Percentiles rank a stretch among this genome's conserved stretches.
These are phyloP conservation scores for Achroia grisella DNA, from an alignment of 1,140 invertebrate species.

Conservation along the genomic window DNA sequence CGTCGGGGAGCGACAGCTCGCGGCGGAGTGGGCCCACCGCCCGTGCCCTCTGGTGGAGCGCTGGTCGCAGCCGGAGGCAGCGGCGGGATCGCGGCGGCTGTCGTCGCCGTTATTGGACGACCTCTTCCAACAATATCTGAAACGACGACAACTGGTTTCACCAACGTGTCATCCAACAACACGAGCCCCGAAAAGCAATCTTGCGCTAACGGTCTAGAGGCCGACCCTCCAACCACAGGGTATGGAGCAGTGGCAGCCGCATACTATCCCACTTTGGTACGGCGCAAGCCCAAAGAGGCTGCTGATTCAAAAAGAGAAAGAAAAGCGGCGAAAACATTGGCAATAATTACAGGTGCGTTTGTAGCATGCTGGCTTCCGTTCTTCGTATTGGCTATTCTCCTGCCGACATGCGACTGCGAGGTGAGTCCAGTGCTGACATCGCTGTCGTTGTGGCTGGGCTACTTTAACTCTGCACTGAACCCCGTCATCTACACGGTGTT, in stretches of 20 bases:
- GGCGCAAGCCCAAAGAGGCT: constrained; percentile 78
- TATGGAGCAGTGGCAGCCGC: constrained; percentile 71
- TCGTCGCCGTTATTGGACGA: constrained; percentile 81
- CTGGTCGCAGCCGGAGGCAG: constrained; percentile 76
- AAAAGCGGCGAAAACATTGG: constrained; percentile 93
- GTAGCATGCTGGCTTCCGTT: constrained; percentile 93
- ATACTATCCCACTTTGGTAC: constrained; percentile 65
- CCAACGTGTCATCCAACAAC: constrained; percentile 81
- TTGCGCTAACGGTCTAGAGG: constrained; percentile 79
- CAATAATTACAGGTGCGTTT: constrained; percentile 93
- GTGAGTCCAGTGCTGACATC: constrained; percentile 77
- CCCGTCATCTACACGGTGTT: constrained; percentile 93
- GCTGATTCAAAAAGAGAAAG: constrained; percentile 88
- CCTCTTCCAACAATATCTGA: constrained; percentile 82
- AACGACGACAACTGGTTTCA: constrained; percentile 77
- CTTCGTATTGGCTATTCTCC: constrained; percentile 89
- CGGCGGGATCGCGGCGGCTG: constrained; percentile 81
- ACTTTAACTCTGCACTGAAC: constrained; percentile 92
- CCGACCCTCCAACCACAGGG: constrained; percentile 78
- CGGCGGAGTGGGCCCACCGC: constrained; percentile 69
- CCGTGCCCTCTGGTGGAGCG: constrained; percentile 65
- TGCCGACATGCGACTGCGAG: constrained; percentile 81
- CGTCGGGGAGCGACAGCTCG: constrained; percentile 74
- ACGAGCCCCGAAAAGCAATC: constrained; percentile 81
- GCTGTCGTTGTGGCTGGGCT: constrained; percentile 87